These are phyloP conservation scores for Laspeyria flexula DNA, from an alignment of 2,888 invertebrate genomes.

Conservation along the genomic window DNA sequence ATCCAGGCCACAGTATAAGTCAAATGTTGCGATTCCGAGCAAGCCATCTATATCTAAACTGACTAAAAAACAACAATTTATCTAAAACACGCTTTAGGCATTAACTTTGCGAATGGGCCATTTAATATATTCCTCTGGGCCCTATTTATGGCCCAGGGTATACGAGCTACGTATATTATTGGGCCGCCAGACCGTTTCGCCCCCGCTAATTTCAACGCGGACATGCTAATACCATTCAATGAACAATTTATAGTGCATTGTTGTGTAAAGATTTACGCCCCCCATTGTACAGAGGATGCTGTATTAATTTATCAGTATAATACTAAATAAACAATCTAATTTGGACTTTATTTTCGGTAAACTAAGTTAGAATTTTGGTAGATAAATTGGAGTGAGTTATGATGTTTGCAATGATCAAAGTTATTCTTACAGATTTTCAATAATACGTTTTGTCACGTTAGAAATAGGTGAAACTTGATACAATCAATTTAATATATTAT, in stretches of 20 bases:
- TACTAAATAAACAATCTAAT: background rate
- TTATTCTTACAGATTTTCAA: background rate
- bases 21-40: too few relatives aligned
- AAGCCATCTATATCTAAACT: too few relatives aligned
- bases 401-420: background rate
- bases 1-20: too few relatives aligned
- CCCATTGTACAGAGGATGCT: slow-evolving; percentile 29
- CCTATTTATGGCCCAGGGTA: slow-evolving; percentile 2
- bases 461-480: too few relatives aligned
- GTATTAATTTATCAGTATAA: slow-evolving; percentile 26
- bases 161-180: slow-evolving; percentile 22
- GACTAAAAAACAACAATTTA: too few relatives aligned
- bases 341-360: background rate
- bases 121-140: slow-evolving; percentile 3
- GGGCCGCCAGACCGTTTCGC: slow-evolving; percentile 15
- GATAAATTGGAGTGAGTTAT: background rate
- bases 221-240: slow-evolving; percentile 49
- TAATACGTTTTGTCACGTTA: background rate
- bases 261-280: slow-evolving; percentile 44
- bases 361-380: background rate
- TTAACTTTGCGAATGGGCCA: background rate
- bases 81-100: background rate
- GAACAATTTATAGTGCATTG: slow-evolving; percentile 49
- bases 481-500: too few relatives aligned
- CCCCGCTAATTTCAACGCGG: slow-evolving; percentile 38